These are phyloP conservation scores for Apistogramma diplotaenia DNA, from an alignment of 2,113 vertebrate species.

Conservation along the genomic window DNA sequence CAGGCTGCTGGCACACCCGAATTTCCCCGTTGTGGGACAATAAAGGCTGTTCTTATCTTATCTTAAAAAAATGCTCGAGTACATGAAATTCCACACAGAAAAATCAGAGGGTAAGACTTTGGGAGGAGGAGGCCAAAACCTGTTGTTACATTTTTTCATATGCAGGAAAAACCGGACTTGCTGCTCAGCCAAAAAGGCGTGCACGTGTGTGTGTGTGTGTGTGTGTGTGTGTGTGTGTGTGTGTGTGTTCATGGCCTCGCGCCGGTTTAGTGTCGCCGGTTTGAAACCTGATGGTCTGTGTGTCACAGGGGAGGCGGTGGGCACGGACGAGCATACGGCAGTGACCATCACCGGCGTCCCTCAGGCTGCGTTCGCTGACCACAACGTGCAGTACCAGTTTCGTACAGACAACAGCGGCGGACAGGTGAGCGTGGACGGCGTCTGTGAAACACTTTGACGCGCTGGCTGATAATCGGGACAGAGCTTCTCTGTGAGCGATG, in stretches of 20 bases:
- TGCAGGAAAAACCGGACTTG: background rate
- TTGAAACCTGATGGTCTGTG: background rate
- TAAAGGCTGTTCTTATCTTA: too few relatives aligned
- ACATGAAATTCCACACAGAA: background rate
- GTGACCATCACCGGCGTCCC: constrained; percentile 88
- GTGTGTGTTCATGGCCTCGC: fast-evolving
- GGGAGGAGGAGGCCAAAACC: background rate
- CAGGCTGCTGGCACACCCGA: too few relatives aligned
- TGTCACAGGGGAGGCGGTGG: constrained; percentile 80
- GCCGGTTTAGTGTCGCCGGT: background rate
- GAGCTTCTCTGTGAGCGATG: background rate
- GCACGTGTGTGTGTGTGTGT: fast-evolving
- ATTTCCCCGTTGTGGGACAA: too few relatives aligned
- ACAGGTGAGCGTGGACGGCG: constrained; percentile 74
- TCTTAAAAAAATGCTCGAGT: too few relatives aligned
- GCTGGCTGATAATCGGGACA: background rate
- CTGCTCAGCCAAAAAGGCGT: background rate
- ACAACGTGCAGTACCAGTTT: constrained; percentile 94
- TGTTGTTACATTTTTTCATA: background rate
- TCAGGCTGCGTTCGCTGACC: constrained; percentile 85
- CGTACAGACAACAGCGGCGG: constrained; percentile 90
- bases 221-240: background rate
- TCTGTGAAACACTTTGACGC: background rate
- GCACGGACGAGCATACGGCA: constrained; percentile 82
- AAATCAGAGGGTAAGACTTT: fast-evolving